Conservation (phyloP, 2,888 invertebrate genomes). For the Caenorhabditis angaria region DNA sequence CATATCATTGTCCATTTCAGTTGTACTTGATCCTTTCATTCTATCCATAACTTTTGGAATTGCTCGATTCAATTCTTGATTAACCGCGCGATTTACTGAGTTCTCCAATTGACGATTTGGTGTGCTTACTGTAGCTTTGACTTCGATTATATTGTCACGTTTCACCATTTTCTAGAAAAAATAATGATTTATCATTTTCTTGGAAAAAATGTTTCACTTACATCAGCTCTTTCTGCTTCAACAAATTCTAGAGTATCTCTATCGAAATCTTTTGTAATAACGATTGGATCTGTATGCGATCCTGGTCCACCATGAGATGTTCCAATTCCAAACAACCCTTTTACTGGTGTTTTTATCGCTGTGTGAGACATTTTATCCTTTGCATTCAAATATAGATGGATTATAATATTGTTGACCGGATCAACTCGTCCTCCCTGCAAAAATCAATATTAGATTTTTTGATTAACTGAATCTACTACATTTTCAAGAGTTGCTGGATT, state of each 20-base stretch:
- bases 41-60: slow-evolving; percentile 56
- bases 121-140: slow-evolving; percentile 54
- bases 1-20: slow-evolving; percentile 45
- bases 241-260: slow-evolving; percentile 49
- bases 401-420: slow-evolving; percentile 49
- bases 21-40: slow-evolving; percentile 41
- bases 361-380: slow-evolving; percentile 42
- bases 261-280: slow-evolving; percentile 53
- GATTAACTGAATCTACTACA: slow-evolving; percentile 11
- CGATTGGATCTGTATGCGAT: slow-evolving; percentile 47
- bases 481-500: slow-evolving; percentile 23
- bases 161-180: slow-evolving; percentile 24
- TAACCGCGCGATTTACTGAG: slow-evolving; percentile 48
- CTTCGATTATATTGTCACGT: slow-evolving; percentile 56
- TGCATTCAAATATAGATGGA: slow-evolving; percentile 48
- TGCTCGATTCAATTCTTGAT: slow-evolving; percentile 50
- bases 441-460: not conserved
- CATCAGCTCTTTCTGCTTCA: slow-evolving; percentile 14
- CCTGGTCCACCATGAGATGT: slow-evolving; percentile 51
- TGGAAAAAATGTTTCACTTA: not conserved
- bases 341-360: slow-evolving; percentile 43
- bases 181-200: not conserved
- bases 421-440: slow-evolving; percentile 28
- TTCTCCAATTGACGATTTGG: slow-evolving; percentile 47
- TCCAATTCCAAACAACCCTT: slow-evolving; percentile 52